Percentiles rank a stretch among this genome's conserved stretches.
Conservation (phyloP, 2,797 vertebrate species). For the Scomberomorus guttatus region DNA sequence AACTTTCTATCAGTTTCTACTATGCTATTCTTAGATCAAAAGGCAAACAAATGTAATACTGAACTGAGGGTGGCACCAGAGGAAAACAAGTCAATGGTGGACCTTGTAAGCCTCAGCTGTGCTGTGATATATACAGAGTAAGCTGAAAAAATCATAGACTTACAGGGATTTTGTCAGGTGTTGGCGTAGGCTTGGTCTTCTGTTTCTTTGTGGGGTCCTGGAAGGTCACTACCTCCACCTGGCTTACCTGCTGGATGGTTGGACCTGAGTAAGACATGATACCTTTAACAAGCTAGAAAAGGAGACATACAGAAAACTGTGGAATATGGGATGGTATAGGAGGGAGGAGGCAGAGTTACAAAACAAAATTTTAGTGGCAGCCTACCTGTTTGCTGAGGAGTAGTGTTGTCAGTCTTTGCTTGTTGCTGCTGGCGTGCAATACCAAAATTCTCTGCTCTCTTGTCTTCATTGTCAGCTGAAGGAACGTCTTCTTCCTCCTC, state of each 20-base stretch:
- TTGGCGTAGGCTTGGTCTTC: conserved; percentile 50
- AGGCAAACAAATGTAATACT: too few relatives aligned
- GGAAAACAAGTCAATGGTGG: not conserved
- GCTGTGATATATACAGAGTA: not conserved
- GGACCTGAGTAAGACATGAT: conserved; percentile 16
- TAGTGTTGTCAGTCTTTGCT: not conserved
- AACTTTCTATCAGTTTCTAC: not conserved
- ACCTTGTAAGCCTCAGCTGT: not conserved
- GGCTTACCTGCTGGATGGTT: not conserved
- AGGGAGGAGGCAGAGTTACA: not conserved
- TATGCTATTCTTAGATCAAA: not conserved
- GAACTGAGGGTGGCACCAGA: not conserved
- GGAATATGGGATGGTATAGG: not conserved
- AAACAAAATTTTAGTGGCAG: not conserved
- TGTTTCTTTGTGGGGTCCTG: conserved; percentile 83
- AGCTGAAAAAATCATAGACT: not conserved
- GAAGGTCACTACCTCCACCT: conserved; percentile 88
- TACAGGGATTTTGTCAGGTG: conserved; percentile 36
- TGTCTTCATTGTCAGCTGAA: not conserved
- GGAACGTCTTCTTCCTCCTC: conserved; percentile 39
- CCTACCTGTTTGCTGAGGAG: conserved; percentile 42
- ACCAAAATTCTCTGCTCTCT: not conserved
- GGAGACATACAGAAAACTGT: not conserved
- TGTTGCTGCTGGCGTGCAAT: conserved; percentile 4
- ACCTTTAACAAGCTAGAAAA: not conserved